phyloP scores from a whole-genome alignment of 1,140 invertebrate species.

The Drosophila teissieri region DNA sequence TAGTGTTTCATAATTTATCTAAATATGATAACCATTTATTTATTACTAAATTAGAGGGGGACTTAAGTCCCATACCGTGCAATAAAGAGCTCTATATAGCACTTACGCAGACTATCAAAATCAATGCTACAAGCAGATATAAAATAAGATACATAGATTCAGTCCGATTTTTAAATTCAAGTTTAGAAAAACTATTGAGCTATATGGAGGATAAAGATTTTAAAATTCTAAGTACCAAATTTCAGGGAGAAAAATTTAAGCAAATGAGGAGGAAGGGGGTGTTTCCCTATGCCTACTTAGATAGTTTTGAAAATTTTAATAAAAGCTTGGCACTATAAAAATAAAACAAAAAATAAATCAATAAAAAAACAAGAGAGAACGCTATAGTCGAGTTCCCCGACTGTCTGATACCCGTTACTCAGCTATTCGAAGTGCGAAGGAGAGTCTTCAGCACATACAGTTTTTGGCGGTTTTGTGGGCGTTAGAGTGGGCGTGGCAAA shows the following conservation, averaged over 20 bases:
- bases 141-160: not conserved
- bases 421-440: too few species aligned
- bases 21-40: not conserved
- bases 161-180: not conserved
- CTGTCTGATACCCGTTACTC: too few species aligned
- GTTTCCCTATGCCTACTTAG: not conserved
- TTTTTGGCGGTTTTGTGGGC: too few species aligned
- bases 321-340: too few species aligned
- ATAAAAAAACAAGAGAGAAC: too few species aligned
- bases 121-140: not conserved
- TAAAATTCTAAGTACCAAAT: not conserved
- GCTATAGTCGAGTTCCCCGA: too few species aligned
- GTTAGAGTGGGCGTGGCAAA: too few species aligned
- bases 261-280: not conserved
- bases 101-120: not conserved
- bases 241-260: not conserved
- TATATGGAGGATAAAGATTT: not conserved
- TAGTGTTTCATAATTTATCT: not conserved
- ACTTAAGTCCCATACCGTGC: not conserved
- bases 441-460: too few species aligned
- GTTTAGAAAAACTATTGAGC: not conserved
- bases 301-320: not conserved
- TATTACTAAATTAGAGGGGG: not conserved
- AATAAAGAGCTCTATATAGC: not conserved
- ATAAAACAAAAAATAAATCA: too few species aligned